Evolutionary conservation across 2,797 vertebrate species (phyloP).

Genomic region (Urocyon cinereoargenteus): DNA sequence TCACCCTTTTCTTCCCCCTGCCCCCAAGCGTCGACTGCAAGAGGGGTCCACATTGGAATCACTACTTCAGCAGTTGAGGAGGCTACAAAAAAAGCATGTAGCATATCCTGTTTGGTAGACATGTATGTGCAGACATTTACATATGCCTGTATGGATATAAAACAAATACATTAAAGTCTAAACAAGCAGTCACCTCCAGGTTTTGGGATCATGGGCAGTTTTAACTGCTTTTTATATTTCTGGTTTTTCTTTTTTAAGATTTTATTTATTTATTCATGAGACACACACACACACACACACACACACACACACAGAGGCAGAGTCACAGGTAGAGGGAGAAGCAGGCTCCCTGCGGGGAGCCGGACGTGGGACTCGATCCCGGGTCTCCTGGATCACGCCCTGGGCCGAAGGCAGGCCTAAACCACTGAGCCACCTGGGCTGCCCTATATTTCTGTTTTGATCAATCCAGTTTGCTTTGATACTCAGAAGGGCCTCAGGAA

Average conservation of each 20-base stretch:
- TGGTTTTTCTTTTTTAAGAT: background rate
- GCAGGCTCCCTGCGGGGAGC: too few relatives aligned
- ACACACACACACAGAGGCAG: too few relatives aligned
- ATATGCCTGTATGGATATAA: background rate
- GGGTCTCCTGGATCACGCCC: too few relatives aligned
- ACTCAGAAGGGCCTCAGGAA: background rate
- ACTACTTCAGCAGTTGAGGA: background rate
- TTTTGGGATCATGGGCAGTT: background rate
- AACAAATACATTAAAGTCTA: conserved; percentile 7
- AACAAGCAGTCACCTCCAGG: background rate
- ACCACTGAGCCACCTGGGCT: too few relatives aligned
- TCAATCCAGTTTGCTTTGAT: conserved; percentile 22
- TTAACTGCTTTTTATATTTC: conserved; percentile 33
- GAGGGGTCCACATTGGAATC: background rate
- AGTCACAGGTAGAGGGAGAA: too few relatives aligned
- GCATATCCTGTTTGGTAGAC: background rate
- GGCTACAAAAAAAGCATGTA: background rate
- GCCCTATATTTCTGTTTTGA: background rate
- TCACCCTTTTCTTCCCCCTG: background rate
- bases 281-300: too few relatives aligned
- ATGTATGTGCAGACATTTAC: background rate
- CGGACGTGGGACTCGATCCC: too few relatives aligned
- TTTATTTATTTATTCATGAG: too few relatives aligned
- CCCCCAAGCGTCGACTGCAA: background rate
- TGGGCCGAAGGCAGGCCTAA: too few relatives aligned